phyloP scores from a whole-genome alignment of 2,888 invertebrate genomes.

The Lissonota sp. region DNA sequence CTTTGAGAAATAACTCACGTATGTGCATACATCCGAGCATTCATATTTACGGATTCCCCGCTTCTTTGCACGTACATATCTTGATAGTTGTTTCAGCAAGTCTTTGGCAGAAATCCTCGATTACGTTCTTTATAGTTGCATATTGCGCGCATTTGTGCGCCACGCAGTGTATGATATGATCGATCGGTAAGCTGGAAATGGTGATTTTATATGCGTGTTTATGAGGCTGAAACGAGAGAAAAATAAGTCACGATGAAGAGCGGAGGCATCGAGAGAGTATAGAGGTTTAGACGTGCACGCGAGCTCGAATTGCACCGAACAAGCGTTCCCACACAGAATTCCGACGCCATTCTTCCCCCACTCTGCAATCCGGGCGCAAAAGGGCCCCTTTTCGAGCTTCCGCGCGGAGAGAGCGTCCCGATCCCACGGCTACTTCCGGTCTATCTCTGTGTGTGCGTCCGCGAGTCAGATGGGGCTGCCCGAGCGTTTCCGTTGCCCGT shows the following conservation, averaged over 20 bases:
- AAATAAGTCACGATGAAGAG: background rate
- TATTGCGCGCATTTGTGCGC: background rate
- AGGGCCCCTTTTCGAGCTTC: slow-evolving; percentile 67
- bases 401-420: slow-evolving; percentile 51
- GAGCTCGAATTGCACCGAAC: slow-evolving; percentile 60
- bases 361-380: background rate
- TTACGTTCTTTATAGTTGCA: background rate
- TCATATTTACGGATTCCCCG: background rate
- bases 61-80: background rate
- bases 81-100: background rate
- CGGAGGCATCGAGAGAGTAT: background rate
- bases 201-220: background rate
- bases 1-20: slow-evolving; percentile 17
- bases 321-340: slow-evolving; percentile 62
- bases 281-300: slow-evolving; percentile 20
- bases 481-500: slow-evolving; percentile 58
- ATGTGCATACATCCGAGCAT: background rate
- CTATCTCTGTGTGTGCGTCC: slow-evolving; percentile 52
- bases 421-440: slow-evolving; percentile 75
- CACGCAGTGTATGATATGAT: too few species aligned
- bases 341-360: slow-evolving; percentile 38
- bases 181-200: too few species aligned
- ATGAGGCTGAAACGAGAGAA: background rate
- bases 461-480: slow-evolving; percentile 54
- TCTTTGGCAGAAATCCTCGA: slow-evolving; percentile 2